Evolutionary conservation across 2,797 vertebrate species (phyloP).

Genomic region (Coluber constrictor): DNA sequence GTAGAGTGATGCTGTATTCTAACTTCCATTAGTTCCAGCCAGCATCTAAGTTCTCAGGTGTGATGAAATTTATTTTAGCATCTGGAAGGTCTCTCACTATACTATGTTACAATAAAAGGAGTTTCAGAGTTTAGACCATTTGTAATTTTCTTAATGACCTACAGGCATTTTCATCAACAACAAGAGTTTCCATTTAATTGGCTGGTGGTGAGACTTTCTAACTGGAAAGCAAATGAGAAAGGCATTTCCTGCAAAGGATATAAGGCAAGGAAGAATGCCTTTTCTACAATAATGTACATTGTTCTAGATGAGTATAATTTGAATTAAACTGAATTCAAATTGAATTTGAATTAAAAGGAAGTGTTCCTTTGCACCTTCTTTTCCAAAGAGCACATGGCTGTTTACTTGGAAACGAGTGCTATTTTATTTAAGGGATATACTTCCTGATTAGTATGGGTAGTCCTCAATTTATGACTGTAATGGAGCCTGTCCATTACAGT

Average conservation of each 20-base stretch:
- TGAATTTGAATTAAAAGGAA: background rate
- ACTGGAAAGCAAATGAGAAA: background rate
- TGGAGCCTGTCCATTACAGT: background rate
- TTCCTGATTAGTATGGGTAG: background rate
- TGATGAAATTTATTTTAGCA: background rate
- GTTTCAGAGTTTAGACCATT: background rate
- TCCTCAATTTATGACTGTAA: background rate
- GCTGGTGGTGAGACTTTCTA: background rate
- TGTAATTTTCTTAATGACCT: background rate
- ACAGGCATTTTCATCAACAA: background rate
- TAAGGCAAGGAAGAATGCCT: background rate
- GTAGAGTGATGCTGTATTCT: background rate
- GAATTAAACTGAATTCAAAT: background rate
- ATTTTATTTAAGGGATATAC: background rate
- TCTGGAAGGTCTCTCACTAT: background rate
- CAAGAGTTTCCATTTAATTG: background rate
- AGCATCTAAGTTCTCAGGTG: background rate
- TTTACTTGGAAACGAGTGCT: background rate
- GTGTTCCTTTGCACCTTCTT: background rate
- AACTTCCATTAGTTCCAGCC: background rate
- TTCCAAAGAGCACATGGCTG: background rate
- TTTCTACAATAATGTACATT: background rate
- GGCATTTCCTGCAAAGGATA: background rate
- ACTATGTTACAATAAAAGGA: background rate
- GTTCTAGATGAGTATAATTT: background rate